Evolutionary conservation across 2,797 vertebrate species (phyloP).

Genomic region (Crenuchus spilurus): DNA sequence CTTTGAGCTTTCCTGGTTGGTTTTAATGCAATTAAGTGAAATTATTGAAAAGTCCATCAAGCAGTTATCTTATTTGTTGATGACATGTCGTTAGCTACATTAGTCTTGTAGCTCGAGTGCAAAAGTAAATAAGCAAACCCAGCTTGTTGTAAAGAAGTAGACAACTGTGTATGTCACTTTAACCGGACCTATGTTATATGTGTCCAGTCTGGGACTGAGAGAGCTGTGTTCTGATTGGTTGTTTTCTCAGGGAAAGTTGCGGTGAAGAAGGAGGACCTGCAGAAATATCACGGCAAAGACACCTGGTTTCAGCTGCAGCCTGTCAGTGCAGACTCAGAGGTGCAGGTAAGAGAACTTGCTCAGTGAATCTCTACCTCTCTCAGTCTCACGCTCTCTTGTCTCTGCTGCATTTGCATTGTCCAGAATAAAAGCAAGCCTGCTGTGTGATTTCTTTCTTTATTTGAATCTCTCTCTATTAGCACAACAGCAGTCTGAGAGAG

Average conservation of each 20-base stretch:
- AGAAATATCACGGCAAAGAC: conserved; percentile 97
- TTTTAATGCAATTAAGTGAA: too few relatives aligned
- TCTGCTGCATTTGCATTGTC: not conserved
- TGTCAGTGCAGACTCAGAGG: conserved; percentile 97
- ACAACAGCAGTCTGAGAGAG: not conserved
- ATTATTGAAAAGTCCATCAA: too few relatives aligned
- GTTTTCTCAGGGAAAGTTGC: conserved; percentile 90
- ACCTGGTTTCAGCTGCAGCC: conserved; percentile 98
- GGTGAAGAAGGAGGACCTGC: conserved; percentile 95
- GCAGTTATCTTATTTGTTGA: too few relatives aligned
- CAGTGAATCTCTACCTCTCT: not conserved
- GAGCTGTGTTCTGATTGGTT: not conserved
- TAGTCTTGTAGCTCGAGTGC: too few relatives aligned
- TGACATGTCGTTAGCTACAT: too few relatives aligned
- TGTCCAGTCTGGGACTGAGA: not conserved
- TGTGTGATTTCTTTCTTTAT: too few relatives aligned
- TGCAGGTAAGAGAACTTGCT: conserved; percentile 86
- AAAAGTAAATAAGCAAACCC: too few relatives aligned
- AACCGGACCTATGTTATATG: not conserved
- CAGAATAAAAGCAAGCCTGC: not conserved
- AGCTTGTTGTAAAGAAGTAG: too few relatives aligned
- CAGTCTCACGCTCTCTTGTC: not conserved
- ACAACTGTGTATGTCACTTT: too few relatives aligned
- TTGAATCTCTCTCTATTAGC: not conserved
- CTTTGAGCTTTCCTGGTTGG: too few relatives aligned